Percentiles rank a stretch among this genome's conserved stretches.
Conservation (phyloP, 2,888 invertebrate genomes). For the Strigamia transsilvanica region DNA sequence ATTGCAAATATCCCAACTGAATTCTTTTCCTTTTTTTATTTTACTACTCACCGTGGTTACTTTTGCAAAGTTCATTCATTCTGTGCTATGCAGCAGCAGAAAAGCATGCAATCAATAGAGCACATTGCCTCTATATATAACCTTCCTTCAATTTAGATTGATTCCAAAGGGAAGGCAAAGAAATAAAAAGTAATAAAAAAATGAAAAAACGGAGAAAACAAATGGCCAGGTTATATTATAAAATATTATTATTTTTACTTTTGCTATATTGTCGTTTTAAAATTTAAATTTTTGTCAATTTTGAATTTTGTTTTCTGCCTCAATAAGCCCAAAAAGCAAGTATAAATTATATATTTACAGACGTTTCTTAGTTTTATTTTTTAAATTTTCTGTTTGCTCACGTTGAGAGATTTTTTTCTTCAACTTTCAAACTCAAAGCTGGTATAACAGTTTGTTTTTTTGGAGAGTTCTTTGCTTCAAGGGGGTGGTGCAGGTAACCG, state of each 20-base stretch:
- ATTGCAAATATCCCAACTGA: constrained; percentile 39
- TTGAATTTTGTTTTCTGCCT: not conserved
- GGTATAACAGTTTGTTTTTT: not conserved
- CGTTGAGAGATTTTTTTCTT: not conserved
- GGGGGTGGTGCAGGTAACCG: constrained; percentile 9
- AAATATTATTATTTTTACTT: not conserved
- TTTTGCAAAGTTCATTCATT: constrained; percentile 43
- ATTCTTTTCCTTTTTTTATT: constrained; percentile 38
- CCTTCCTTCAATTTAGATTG: constrained; percentile 42
- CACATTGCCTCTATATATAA: constrained; percentile 43
- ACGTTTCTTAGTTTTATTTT: no score
- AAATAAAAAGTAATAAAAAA: constrained; percentile 12
- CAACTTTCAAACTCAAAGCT: not conserved
- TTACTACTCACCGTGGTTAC: constrained; percentile 35
- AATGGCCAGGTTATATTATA: not conserved
- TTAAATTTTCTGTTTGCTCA: not conserved
- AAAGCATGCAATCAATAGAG: constrained; percentile 42
- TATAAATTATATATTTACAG: no score
- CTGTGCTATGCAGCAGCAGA: constrained; percentile 34
- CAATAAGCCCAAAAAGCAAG: no score
- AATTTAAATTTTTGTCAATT: not conserved
- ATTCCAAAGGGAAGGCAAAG: constrained; percentile 16
- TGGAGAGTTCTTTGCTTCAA: not conserved
- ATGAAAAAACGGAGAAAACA: not conserved
- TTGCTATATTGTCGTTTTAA: not conserved